Percentiles rank a stretch among this genome's conserved stretches.
phyloP scores from a whole-genome alignment of 2,113 vertebrate species.

The Antigone vipio region DNA sequence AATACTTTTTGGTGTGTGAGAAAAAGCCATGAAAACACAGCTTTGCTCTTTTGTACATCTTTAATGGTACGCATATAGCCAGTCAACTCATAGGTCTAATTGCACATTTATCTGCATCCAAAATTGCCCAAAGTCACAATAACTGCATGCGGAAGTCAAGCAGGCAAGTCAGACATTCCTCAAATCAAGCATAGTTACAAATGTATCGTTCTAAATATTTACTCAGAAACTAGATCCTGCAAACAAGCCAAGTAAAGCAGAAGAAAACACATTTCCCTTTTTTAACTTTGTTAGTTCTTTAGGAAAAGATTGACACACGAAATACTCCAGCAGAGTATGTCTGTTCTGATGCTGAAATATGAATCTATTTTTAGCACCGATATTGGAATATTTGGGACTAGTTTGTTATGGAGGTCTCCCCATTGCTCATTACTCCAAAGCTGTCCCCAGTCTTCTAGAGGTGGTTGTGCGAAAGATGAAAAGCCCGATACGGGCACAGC shows the following conservation, averaged over 20 bases:
- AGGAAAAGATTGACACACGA: neutral
- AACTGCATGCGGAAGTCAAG: neutral
- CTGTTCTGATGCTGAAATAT: neutral
- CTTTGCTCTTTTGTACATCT: neutral
- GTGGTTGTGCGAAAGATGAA: too few species aligned
- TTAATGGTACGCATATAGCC: neutral
- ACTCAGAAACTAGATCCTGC: neutral
- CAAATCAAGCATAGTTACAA: neutral
- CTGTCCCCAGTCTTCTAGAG: neutral
- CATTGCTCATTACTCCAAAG: neutral
- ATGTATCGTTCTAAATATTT: neutral
- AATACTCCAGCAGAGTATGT: neutral
- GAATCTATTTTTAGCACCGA: fast-evolving
- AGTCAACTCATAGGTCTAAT: neutral
- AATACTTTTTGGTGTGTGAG: neutral
- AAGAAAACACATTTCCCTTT: neutral
- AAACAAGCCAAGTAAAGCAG: neutral
- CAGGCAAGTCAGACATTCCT: neutral
- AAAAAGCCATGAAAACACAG: neutral
- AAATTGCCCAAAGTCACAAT: neutral
- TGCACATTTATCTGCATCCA: neutral
- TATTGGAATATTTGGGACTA: neutral
- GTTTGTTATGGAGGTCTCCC: neutral
- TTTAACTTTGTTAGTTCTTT: neutral
- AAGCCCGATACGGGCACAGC: neutral